phyloP scores from a whole-genome alignment of 2,797 vertebrate species.

The Bucorvus abyssinicus region DNA sequence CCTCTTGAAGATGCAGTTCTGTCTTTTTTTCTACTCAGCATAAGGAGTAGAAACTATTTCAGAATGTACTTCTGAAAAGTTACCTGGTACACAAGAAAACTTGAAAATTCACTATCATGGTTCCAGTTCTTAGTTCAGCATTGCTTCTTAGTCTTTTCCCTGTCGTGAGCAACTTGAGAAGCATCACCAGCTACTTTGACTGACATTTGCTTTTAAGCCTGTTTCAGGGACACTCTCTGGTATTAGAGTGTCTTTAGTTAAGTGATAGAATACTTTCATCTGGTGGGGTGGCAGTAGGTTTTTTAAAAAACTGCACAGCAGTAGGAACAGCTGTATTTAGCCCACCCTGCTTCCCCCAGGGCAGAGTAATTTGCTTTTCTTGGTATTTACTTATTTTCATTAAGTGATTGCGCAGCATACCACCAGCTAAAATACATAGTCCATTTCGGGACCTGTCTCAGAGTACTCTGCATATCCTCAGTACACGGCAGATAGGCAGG shows the following conservation, averaged over 20 bases:
- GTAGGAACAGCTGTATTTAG: neutral
- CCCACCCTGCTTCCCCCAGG: neutral
- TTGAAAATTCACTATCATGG: neutral
- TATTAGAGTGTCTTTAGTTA: neutral
- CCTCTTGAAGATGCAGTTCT: neutral
- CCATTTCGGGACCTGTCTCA: neutral
- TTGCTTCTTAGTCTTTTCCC: neutral
- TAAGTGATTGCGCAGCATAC: neutral
- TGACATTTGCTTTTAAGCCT: neutral
- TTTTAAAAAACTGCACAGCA: neutral
- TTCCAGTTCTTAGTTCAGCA: neutral
- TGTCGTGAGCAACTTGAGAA: neutral
- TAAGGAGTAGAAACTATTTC: neutral
- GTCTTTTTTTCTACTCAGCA: neutral
- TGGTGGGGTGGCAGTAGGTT: neutral
- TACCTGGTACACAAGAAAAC: neutral
- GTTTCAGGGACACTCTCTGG: neutral
- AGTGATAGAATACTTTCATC: neutral
- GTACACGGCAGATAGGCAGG: neutral
- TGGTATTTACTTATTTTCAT: neutral
- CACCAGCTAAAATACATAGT: neutral
- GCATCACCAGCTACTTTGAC: neutral
- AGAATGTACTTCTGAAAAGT: neutral
- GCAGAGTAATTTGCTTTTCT: constrained; percentile 3
- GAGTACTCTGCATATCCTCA: neutral